Conservation (phyloP, 2,113 vertebrate species). For the Dissostichus mawsoni region DNA sequence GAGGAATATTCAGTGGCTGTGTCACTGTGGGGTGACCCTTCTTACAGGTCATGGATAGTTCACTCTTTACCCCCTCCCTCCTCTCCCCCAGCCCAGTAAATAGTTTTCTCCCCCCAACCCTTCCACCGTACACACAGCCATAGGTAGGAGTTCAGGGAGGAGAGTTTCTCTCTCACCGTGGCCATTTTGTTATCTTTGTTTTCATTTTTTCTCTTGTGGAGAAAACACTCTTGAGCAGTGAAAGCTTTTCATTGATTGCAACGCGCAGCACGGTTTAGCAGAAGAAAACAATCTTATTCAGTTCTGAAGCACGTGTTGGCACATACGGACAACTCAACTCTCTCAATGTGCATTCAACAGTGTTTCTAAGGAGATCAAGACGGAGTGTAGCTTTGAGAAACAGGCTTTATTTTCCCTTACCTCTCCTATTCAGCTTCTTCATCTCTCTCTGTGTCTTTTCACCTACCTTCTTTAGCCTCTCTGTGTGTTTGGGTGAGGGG, state of each 20-base stretch:
- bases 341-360: conserved; percentile 9
- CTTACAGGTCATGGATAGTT: conserved; percentile 80
- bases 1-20: conserved; percentile 72
- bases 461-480: conserved; percentile 64
- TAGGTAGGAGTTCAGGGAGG: conserved; percentile 37
- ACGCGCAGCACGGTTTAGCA: not conserved
- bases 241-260: conserved; percentile 17
- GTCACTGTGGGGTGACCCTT: conserved; percentile 70
- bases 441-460: conserved; percentile 16
- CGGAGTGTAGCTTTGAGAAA: not conserved
- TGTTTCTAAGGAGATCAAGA: not conserved
- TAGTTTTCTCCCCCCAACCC: conserved; percentile 16
- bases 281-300: not conserved
- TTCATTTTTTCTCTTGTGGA: not conserved
- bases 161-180: conserved; percentile 27
- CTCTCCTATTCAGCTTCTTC: conserved; percentile 23
- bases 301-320: not conserved
- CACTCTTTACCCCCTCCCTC: conserved; percentile 52
- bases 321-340: conserved; percentile 4
- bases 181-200: conserved; percentile 46
- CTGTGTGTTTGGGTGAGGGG: conserved; percentile 13
- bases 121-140: conserved; percentile 19
- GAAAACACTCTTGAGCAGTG: not conserved
- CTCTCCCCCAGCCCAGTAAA: conserved; percentile 25
- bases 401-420: not conserved